Conservation (phyloP, 2,888 invertebrate genomes). For the Drosophila algonquin region DNA sequence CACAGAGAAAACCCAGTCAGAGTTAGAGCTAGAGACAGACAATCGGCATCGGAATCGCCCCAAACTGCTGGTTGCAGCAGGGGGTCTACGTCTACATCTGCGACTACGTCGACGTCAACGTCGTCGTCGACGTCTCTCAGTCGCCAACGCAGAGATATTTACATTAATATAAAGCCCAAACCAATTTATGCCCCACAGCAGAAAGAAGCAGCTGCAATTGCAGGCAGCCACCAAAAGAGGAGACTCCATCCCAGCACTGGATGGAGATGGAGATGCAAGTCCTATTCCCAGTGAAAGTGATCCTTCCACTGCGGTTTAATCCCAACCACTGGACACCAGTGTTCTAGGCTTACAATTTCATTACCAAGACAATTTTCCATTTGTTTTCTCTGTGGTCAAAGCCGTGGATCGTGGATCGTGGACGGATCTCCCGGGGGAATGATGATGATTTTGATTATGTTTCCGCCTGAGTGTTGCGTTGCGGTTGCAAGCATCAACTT, state of each 20-base stretch:
- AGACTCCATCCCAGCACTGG: slow-evolving; percentile 29
- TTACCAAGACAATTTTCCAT: slow-evolving; percentile 61
- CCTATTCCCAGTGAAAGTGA: slow-evolving; percentile 31
- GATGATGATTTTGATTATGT: slow-evolving; percentile 43
- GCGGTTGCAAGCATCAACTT: slow-evolving; percentile 44
- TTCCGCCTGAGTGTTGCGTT: slow-evolving; percentile 22
- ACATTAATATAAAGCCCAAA: slow-evolving; percentile 77
- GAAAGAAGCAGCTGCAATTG: slow-evolving; percentile 26
- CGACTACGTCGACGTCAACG: too few species aligned
- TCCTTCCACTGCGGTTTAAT: slow-evolving; percentile 24
- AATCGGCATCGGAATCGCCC: slow-evolving; percentile 51
- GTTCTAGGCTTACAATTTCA: slow-evolving; percentile 57
- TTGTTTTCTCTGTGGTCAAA: slow-evolving; percentile 42
- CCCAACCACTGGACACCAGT: not conserved
- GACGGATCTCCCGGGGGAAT: not conserved
- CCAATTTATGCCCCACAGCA: slow-evolving; percentile 77
- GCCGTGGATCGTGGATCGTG: not conserved
- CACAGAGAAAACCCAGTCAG: slow-evolving; percentile 27
- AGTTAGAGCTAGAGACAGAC: slow-evolving; percentile 40
- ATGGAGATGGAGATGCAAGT: not conserved
- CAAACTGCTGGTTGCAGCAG: slow-evolving; percentile 45
- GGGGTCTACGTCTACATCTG: slow-evolving; percentile 36
- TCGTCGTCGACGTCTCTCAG: too few species aligned
- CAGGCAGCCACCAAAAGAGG: slow-evolving; percentile 19
- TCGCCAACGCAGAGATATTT: slow-evolving; percentile 79